Evolutionary conservation across 2,797 vertebrate species (phyloP).

Genomic region (Carduelis carduelis): DNA sequence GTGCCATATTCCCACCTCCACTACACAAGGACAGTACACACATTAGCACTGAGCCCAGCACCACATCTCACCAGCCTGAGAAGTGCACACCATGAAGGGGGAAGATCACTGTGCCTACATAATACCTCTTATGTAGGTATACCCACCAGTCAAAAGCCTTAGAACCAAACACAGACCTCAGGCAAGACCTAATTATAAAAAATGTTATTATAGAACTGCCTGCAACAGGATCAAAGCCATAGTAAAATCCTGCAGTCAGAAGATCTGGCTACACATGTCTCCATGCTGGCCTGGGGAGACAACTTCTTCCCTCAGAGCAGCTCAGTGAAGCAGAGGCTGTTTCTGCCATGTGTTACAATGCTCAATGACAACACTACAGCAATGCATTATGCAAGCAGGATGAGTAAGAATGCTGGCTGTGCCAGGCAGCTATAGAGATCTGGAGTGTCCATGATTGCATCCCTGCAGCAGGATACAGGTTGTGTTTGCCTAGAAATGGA

Average conservation of each 20-base stretch:
- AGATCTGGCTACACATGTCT: not conserved
- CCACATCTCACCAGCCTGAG: not conserved
- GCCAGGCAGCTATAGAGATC: not conserved
- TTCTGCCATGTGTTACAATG: not conserved
- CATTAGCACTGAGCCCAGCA: accelerated
- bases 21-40: not conserved
- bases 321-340: not conserved
- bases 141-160: not conserved
- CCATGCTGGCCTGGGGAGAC: not conserved
- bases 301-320: not conserved
- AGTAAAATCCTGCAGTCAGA: not conserved
- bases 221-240: not conserved
- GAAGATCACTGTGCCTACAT: not conserved
- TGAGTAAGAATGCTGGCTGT: not conserved
- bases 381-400: not conserved
- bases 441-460: not conserved
- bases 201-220: not conserved
- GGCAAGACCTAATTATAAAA: not conserved
- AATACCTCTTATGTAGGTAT: not conserved
- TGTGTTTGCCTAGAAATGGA: not conserved
- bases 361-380: not conserved
- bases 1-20: not conserved
- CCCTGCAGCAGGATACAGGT: not conserved
- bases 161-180: not conserved
- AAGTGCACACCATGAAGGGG: not conserved